A percentile compares a stretch with the other conserved stretches of the same genome.
Conservation (phyloP, 2,888 invertebrate species). For the Pristionchus mayeri region DNA sequence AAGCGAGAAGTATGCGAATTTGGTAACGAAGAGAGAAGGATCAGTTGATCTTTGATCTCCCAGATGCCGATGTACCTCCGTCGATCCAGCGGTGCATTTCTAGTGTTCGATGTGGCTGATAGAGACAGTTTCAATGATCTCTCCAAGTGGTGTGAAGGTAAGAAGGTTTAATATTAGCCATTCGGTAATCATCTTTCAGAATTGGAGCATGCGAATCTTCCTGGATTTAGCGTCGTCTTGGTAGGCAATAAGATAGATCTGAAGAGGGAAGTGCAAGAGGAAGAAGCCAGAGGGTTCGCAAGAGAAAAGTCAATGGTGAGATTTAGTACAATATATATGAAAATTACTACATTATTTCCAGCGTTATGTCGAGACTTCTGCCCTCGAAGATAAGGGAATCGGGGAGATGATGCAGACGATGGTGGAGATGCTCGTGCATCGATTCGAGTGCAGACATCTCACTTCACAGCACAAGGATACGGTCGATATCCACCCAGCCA, state of each 20-base stretch:
- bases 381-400: conserved; percentile 29
- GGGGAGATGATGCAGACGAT: conserved; percentile 14
- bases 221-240: conserved; percentile 42
- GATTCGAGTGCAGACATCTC: not conserved
- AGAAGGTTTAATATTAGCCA: not conserved
- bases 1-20: conserved; percentile 63
- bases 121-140: conserved; percentile 59
- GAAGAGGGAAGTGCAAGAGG: conserved; percentile 13
- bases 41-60: too few relatives aligned
- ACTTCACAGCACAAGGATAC: conserved; percentile 10
- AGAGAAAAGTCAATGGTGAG: not conserved
- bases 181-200: not conserved
- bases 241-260: conserved; percentile 53
- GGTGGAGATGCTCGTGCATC: not conserved
- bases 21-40: conserved; percentile 60
- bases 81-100: conserved; percentile 58
- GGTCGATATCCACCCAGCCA: not conserved
- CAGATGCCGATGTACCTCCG: conserved; percentile 66
- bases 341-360: too few relatives aligned
- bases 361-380: conserved; percentile 29
- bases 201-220: conserved; percentile 1
- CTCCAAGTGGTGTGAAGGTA: conserved; percentile 61
- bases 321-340: not conserved
- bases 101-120: conserved; percentile 67
- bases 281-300: conserved; percentile 50